phyloP scores from a whole-genome alignment of 2,888 invertebrate species.

The Sphaeridia pumilis region DNA sequence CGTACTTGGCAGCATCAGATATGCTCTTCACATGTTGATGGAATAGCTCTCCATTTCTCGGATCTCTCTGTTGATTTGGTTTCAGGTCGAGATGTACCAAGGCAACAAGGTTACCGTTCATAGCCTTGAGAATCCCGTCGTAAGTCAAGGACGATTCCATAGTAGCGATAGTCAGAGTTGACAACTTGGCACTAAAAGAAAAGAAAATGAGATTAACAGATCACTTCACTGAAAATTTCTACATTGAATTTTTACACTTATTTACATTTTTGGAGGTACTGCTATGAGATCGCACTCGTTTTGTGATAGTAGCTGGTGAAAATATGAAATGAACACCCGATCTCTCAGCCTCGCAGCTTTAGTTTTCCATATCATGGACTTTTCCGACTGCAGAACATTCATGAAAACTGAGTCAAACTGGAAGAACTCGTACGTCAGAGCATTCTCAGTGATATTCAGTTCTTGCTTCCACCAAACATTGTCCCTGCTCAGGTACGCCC shows the following conservation, averaged over 20 bases:
- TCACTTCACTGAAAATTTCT: too few species aligned
- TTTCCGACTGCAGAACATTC: background rate
- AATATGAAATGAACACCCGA: constrained; percentile 3
- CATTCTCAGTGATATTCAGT: background rate
- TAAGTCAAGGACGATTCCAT: constrained; percentile 26
- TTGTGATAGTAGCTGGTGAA: background rate
- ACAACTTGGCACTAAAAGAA: constrained; percentile 49
- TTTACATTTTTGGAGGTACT: too few species aligned
- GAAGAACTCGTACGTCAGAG: constrained; percentile 8
- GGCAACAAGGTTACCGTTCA: constrained; percentile 57
- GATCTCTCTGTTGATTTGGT: background rate
- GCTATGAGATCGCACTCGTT: too few species aligned
- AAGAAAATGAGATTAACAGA: too few species aligned
- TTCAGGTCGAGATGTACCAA: constrained; percentile 43
- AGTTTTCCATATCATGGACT: background rate
- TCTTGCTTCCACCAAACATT: background rate
- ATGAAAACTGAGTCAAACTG: constrained; percentile 8
- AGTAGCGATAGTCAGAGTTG: constrained; percentile 37
- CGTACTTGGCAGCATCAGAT: constrained; percentile 16
- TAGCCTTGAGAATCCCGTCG: constrained; percentile 44
- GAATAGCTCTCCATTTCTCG: background rate
- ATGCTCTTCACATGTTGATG: background rate
- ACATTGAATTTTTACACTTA: too few species aligned
- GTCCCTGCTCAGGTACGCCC: background rate
- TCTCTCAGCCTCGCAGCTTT: constrained; percentile 1